phyloP scores from a whole-genome alignment of 2,888 invertebrate genomes.

The Hermodice carunculata region DNA sequence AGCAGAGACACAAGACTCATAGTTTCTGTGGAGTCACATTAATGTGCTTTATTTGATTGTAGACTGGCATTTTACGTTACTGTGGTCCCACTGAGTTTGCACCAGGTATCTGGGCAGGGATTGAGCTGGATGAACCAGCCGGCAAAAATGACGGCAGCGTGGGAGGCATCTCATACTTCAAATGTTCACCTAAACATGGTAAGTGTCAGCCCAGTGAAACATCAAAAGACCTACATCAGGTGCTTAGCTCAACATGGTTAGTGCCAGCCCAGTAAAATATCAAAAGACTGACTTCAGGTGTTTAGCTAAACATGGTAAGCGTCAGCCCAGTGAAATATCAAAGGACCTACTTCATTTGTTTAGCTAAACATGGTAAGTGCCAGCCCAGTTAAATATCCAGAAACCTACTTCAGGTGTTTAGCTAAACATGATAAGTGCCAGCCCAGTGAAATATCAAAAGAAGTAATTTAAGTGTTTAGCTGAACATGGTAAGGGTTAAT shows the following conservation, averaged over 20 bases:
- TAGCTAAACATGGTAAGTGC: slow-evolving; percentile 69
- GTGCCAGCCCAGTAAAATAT: slow-evolving; percentile 10
- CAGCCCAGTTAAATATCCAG: neutral
- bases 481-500: no score
- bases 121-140: slow-evolving; percentile 71
- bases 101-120: slow-evolving; percentile 73
- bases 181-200: slow-evolving; percentile 71
- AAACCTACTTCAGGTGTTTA: no score
- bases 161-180: slow-evolving; percentile 70
- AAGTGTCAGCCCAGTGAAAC: slow-evolving; percentile 25
- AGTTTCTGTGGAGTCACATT: neutral
- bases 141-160: slow-evolving; percentile 73
- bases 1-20: slow-evolving; percentile 2
- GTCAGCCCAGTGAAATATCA: neutral
- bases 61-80: slow-evolving; percentile 67
- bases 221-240: slow-evolving; percentile 68
- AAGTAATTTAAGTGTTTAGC: no score
- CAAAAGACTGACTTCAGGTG: slow-evolving; percentile 70
- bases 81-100: slow-evolving; percentile 72
- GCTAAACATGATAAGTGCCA: no score
- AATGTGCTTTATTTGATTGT: slow-evolving; percentile 15
- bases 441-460: no score
- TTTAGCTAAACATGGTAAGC: slow-evolving; percentile 69
- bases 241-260: slow-evolving; percentile 71
- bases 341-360: slow-evolving; percentile 70